These are phyloP conservation scores for Egretta garzetta DNA, from an alignment of 2,113 vertebrate species.

Conservation along the genomic window DNA sequence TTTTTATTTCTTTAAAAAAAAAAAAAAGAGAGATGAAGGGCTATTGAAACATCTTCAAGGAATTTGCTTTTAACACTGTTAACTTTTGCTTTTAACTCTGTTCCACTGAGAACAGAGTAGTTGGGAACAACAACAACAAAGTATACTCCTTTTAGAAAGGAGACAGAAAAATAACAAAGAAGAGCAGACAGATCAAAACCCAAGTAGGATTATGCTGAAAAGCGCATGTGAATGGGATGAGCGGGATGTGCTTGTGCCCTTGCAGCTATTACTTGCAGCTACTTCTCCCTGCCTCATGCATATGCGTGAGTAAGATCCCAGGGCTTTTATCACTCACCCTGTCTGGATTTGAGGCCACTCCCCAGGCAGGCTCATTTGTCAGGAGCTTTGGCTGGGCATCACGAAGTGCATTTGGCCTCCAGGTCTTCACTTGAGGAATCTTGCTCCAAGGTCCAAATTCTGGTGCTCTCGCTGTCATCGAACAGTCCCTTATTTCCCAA, in stretches of 20 bases:
- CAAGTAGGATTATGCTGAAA: neutral
- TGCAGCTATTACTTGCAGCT: neutral
- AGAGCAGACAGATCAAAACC: neutral
- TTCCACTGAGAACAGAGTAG: neutral
- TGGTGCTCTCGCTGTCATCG: neutral
- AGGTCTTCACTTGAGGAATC: conserved; percentile 9
- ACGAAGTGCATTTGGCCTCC: neutral
- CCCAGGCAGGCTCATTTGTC: neutral
- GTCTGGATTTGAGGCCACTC: neutral
- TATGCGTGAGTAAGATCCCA: neutral
- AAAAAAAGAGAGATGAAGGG: neutral
- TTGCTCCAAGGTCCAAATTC: conserved; percentile 28
- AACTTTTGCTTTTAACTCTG: too few species aligned
- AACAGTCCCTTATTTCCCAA: conserved; percentile 14
- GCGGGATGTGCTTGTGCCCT: neutral
- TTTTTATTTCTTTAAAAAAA: neutral
- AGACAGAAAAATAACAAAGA: neutral
- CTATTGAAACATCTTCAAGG: neutral
- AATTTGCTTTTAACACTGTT: neutral
- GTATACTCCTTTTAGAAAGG: neutral
- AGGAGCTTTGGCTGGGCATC: neutral
- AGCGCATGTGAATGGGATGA: neutral
- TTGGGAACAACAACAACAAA: neutral
- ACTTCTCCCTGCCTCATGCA: neutral
- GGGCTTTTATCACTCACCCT: neutral